Percentiles rank a stretch among this genome's conserved stretches.
Evolutionary conservation across 2,797 vertebrate genomes (phyloP).

Genomic region (Enteromius viviparus): DNA sequence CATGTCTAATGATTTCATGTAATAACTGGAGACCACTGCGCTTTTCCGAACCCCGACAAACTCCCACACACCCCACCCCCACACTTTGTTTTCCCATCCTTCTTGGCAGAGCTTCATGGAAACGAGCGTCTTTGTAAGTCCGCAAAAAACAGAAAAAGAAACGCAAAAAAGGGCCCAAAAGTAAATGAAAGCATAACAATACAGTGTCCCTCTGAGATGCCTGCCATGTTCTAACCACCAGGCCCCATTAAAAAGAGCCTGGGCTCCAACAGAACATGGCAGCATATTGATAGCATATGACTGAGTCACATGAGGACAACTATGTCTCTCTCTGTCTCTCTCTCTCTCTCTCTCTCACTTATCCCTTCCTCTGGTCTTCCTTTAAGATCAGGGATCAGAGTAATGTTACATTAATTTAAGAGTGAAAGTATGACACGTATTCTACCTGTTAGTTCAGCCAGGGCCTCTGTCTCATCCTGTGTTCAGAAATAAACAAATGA

Average conservation of each 20-base stretch:
- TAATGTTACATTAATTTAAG: background rate
- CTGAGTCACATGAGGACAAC: constrained; percentile 69
- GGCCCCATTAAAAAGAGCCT: constrained; percentile 66
- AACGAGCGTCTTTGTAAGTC: constrained; percentile 73
- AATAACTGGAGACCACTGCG: constrained; percentile 64
- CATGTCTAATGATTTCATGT: constrained; percentile 62
- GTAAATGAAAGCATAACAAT: constrained; percentile 68
- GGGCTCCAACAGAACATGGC: constrained; percentile 63
- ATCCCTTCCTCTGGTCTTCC: constrained; percentile 26
- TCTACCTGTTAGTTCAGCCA: constrained; percentile 19
- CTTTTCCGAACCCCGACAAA: constrained; percentile 69
- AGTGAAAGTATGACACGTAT: background rate
- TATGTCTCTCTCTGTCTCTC: constrained; percentile 20
- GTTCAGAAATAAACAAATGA: constrained; percentile 17
- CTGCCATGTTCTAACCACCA: constrained; percentile 69
- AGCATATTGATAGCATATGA: constrained; percentile 73
- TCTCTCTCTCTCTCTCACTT: constrained; percentile 19
- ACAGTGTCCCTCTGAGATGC: constrained; percentile 63
- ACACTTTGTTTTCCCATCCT: constrained; percentile 73
- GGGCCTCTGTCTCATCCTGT: background rate
- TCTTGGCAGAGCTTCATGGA: constrained; percentile 78
- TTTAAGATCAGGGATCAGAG: constrained; percentile 55
- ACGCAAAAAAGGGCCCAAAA: constrained; percentile 52
- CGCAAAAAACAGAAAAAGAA: constrained; percentile 44
- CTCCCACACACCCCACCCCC: constrained; percentile 58